Percentiles rank a stretch among this genome's conserved stretches.
phyloP scores from a whole-genome alignment of 2,888 invertebrate species.

The Andrena chrysosceles region DNA sequence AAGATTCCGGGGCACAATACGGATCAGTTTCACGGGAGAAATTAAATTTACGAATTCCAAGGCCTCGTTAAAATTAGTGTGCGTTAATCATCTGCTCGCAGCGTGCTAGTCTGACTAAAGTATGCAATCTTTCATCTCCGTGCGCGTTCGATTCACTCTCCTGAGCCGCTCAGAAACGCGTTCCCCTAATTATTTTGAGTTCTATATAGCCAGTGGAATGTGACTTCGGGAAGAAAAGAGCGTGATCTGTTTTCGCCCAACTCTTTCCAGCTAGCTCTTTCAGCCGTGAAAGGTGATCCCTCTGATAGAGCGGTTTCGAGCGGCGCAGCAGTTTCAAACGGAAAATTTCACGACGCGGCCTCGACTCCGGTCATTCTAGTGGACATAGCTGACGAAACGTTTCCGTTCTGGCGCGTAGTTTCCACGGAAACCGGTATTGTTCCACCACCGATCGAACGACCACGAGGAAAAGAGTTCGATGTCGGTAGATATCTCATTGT shows the following conservation, averaged over 20 bases:
- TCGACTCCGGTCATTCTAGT: conserved; percentile 9
- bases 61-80: background rate
- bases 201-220: too few species aligned
- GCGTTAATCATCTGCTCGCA: background rate
- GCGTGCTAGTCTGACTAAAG: too few species aligned
- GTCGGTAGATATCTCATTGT: conserved; percentile 45
- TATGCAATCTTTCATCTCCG: too few species aligned
- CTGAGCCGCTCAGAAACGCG: too few species aligned
- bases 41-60: background rate
- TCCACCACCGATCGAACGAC: conserved; percentile 53
- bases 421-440: conserved; percentile 65
- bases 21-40: conserved; percentile 20
- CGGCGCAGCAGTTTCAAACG: background rate
- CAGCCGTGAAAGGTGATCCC: too few species aligned
- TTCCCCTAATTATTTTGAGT: too few species aligned
- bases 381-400: conserved; percentile 52
- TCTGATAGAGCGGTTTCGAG: background rate
- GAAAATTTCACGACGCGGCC: background rate
- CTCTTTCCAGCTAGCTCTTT: too few species aligned
- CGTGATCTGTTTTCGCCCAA: too few species aligned
- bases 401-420: conserved; percentile 58
- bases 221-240: too few species aligned
- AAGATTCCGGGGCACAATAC: background rate
- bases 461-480: conserved; percentile 52
- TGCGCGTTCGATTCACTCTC: too few species aligned